Evolutionary conservation across 2,888 invertebrate species (phyloP), one percentile per base, ranked within the genome.

Genomic region (Drymonia ruficornis): DNA sequence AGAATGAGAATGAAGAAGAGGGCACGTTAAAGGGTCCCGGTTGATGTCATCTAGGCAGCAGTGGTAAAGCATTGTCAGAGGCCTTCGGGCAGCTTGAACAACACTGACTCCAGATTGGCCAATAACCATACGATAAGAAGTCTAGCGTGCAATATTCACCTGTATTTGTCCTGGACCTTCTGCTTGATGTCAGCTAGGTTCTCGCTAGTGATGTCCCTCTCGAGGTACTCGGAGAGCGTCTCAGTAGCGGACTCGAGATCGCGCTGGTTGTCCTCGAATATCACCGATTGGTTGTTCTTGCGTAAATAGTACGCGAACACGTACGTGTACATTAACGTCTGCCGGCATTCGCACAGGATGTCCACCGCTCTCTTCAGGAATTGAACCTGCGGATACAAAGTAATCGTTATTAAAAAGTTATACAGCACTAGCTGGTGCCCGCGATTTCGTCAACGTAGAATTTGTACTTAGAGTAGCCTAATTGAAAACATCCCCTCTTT

Each of bases 241-340:
- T 99, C 99, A 38, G 99, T 99, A 72, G 99, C 98, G 76, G 97
- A 97, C 93, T 99, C 99, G 77, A 99, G 94, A 94, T 99, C 99
- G 81, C 97, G 97, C 94, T 99, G 99, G 95, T 99, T 99, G 91
- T 98, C 98, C 95, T 99, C 99, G 90, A 99, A 99, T 87, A 99
- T 99, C 91, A 97, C 97, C 78, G 98, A 98, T 93, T 99, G 99
- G 94, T 99, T 99, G 94, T 98, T 99, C 94, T 98, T 98, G 88
- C 96, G 95, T 84, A 99, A 95, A 91, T 99, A 99, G 93, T 98
- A 99, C 77, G 99, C 99, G 94, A 99, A 99, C 72, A 99, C 99
- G 89, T 99, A 99, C 49, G 99, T 99, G 94, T 98, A 99, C 99
- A 99, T 99, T 54, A 99, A 94, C 16, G 99, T 99, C 90, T 99